These are phyloP conservation scores for Heterotilapia buettikoferi DNA, from an alignment of 2,113 vertebrate genomes.

Conservation along the genomic window DNA sequence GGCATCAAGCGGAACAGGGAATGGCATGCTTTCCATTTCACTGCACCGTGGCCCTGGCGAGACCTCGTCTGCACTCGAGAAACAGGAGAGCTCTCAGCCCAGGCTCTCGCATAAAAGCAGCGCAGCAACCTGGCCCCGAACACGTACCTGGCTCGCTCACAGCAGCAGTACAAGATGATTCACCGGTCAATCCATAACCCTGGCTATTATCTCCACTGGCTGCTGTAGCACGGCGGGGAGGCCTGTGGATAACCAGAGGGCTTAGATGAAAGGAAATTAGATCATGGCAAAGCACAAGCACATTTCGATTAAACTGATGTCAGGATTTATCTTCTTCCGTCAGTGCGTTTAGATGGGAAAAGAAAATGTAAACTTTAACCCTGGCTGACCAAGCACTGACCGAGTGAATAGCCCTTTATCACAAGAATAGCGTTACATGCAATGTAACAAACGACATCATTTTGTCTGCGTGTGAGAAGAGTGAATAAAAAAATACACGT, in stretches of 20 bases:
- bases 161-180: constrained; percentile 35
- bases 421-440: background rate
- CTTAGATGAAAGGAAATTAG: constrained; percentile 35
- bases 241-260: constrained; percentile 25
- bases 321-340: constrained; percentile 35
- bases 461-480: background rate
- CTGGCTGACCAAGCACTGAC: background rate
- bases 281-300: constrained; percentile 39
- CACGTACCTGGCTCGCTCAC: background rate
- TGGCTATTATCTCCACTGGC: constrained; percentile 32
- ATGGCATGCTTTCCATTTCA: constrained; percentile 84
- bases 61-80: constrained; percentile 76
- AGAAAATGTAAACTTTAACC: constrained; percentile 7
- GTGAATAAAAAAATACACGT: background rate
- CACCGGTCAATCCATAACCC: constrained; percentile 44
- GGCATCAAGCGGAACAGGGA: constrained; percentile 79
- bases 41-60: constrained; percentile 68
- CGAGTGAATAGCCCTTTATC: background rate
- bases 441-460: background rate
- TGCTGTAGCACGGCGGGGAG: background rate
- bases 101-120: constrained; percentile 4
- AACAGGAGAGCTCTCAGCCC: constrained; percentile 33
- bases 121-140: constrained; percentile 11
- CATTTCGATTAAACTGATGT: constrained; percentile 50
- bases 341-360: background rate